Base-by-base conservation (phyloP, 2,888 invertebrate species). In the Graphium colonna region DNA sequence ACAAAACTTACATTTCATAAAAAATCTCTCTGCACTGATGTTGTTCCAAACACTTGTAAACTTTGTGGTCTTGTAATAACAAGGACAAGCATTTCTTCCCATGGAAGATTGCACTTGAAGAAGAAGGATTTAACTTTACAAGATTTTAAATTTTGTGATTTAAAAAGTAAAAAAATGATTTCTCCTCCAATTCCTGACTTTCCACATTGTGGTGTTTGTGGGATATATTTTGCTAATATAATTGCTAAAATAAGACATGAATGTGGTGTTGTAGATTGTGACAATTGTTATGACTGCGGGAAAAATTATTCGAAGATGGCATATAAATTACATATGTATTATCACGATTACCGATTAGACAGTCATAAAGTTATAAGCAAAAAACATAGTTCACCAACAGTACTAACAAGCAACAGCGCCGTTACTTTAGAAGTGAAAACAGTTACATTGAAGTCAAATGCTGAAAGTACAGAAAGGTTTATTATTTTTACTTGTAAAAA, bases 41-140 rank as follows among this genome's bases (percentile, higher is more conserved):
- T 53, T 59, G 82, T 60, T 51, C 52, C 10, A 60, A 73, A 47
- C 60, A 56, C 71, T 18, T 84, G 84, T 57, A 67, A 65, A 59
- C 52, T 60, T 46, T 86, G 85, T 66, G 85, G 85, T 1, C 68
- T 86, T 40, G 56, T 71, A 48, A 65, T 81, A 42, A 75, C 79
- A 1, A 45, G 54, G 13, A 69, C 63, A 57, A 56, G 64, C 47
- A 63, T 73, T 26, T 33, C 49, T 36, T 56, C 63, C 15, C 85
- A 85, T 59, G 67, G 58, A 64, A 60, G 57, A 10, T 48, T 72
- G 18, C 85, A 85, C 59, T 53, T 56, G 42, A 64, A 62, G 45
- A 59, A 64, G 33, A 13, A 17, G 15, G 44, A 44, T 33, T 41
- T 54, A 21, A 15, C 15, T 8, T 40, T 54, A 1, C 73, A 77